Evolutionary conservation across 64 coral and sea anemone species (phyloP).

Genomic region (Montipora capricornis): DNA sequence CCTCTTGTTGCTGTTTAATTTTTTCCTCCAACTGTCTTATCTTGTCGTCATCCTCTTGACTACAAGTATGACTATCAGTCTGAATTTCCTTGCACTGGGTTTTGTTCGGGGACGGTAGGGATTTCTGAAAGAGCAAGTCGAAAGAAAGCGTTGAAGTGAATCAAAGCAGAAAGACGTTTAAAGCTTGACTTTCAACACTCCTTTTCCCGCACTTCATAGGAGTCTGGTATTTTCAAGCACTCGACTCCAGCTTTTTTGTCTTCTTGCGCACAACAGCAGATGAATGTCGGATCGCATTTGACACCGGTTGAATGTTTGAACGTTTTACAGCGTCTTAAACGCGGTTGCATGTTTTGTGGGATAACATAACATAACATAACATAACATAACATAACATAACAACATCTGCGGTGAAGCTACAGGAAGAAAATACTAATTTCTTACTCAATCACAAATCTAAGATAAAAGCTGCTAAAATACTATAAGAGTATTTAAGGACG

Average conservation of each 20-base stretch:
- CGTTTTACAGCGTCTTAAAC: too few species aligned
- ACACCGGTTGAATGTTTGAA: too few species aligned
- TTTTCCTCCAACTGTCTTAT: conserved; percentile 54
- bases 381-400: too few species aligned
- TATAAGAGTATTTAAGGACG: too few species aligned
- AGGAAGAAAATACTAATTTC: too few species aligned
- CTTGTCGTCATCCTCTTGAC: conserved; percentile 13
- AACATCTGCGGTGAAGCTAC: too few species aligned
- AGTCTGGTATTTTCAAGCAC: too few species aligned
- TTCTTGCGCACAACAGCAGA: neutral
- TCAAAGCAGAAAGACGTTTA: neutral
- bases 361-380: too few species aligned
- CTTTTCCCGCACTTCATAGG: neutral
- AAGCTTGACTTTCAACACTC: neutral
- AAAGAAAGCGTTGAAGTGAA: neutral
- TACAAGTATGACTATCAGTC: neutral
- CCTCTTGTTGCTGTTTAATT: conserved; percentile 30
- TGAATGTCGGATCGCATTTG: too few species aligned
- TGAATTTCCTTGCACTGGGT: conserved; percentile 19
- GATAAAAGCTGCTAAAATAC: too few species aligned
- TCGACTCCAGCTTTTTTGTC: neutral
- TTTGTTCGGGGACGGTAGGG: neutral
- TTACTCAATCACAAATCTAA: too few species aligned
- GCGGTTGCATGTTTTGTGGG: too few species aligned
- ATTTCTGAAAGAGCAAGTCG: neutral